Evolutionary conservation across 1,140 invertebrate genomes (phyloP).

Genomic region (Zaprionus inermis): DNA sequence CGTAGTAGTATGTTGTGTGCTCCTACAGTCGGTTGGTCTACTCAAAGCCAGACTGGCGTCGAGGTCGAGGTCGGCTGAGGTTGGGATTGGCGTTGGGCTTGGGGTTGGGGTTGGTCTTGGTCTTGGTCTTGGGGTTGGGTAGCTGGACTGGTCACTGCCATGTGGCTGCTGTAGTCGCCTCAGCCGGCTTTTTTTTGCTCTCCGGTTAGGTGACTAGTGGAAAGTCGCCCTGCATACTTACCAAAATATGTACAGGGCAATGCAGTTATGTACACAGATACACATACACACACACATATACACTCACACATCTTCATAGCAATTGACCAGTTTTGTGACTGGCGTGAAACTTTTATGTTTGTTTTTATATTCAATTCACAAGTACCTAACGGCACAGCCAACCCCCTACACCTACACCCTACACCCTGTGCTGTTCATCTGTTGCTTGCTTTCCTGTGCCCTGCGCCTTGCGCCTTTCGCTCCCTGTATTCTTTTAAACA

Average conservation of each 20-base stretch:
- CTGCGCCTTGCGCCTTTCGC: too few species aligned
- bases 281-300: slow-evolving; percentile 9
- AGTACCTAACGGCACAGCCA: slow-evolving; percentile 41
- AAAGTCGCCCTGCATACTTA: slow-evolving; percentile 38
- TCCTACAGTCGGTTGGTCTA: slow-evolving; percentile 55
- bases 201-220: slow-evolving; percentile 54
- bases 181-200: slow-evolving; percentile 62
- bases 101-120: background rate
- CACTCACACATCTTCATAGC: slow-evolving; percentile 14
- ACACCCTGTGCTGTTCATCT: slow-evolving; percentile 39
- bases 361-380: slow-evolving; percentile 79
- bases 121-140: slow-evolving; percentile 10
- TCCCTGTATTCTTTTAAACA: slow-evolving; percentile 32
- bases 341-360: slow-evolving; percentile 75
- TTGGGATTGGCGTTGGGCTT: slow-evolving; percentile 11
- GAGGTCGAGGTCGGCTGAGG: slow-evolving; percentile 44
- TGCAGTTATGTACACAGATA: slow-evolving; percentile 17
- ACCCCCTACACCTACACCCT: background rate
- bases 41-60: slow-evolving; percentile 68
- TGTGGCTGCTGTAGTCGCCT: slow-evolving; percentile 20
- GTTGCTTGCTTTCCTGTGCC: slow-evolving; percentile 61
- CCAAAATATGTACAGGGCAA: slow-evolving; percentile 17
- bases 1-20: slow-evolving; percentile 69
- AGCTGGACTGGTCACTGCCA: slow-evolving; percentile 54
- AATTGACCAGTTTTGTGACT: slow-evolving; percentile 38